Evolutionary conservation across 2,113 vertebrate genomes (phyloP).

Genomic region (Microtus ochrogaster): DNA sequence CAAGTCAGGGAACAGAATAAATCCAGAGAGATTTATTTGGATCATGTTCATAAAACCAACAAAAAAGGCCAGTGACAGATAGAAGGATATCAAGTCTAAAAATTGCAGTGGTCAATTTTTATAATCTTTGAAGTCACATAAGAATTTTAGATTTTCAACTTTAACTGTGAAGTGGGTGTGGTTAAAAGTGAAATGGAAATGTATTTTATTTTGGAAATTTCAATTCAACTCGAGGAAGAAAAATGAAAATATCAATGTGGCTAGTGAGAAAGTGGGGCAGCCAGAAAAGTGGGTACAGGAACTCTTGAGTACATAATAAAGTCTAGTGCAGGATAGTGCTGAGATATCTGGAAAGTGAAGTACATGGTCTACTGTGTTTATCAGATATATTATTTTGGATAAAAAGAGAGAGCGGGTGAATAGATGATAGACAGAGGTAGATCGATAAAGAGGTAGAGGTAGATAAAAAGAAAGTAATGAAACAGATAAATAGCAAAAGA

Average conservation of each 20-base stretch:
- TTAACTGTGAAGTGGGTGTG: background rate
- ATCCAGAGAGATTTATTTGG: background rate
- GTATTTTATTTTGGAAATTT: background rate
- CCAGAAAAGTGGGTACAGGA: background rate
- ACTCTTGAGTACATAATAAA: no score
- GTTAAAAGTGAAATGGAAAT: background rate
- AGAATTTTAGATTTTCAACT: background rate
- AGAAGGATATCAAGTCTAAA: background rate
- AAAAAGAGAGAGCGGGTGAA: background rate
- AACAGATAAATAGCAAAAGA: no score
- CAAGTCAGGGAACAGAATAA: background rate
- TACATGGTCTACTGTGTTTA: background rate
- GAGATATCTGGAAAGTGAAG: background rate
- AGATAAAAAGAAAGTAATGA: background rate
- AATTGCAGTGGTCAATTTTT: background rate
- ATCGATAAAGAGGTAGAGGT: no score
- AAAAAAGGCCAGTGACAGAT: background rate
- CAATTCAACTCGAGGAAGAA: background rate
- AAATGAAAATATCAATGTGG: background rate
- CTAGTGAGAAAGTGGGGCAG: background rate
- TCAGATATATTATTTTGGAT: background rate
- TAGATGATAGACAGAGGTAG: background rate
- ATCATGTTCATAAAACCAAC: background rate
- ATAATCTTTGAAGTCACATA: rapidly evolving
- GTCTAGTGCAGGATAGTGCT: rapidly evolving